These are phyloP conservation scores for Rallus limicola DNA, from an alignment of 2,113 vertebrate species.

Conservation along the genomic window DNA sequence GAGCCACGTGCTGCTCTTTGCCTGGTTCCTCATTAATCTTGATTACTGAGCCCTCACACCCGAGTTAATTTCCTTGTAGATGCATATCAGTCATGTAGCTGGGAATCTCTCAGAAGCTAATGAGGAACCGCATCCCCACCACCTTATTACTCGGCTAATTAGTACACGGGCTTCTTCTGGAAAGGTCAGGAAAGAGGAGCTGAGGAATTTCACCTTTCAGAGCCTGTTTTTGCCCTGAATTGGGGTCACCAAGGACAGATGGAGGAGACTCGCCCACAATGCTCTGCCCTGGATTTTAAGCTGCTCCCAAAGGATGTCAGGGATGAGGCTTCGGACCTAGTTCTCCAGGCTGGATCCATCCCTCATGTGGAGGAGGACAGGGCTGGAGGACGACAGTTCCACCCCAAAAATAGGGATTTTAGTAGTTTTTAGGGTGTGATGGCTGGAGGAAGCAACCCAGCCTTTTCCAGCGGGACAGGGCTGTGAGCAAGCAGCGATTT, in stretches of 20 bases:
- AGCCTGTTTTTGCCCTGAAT: not conserved
- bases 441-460: not conserved
- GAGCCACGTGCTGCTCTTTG: not conserved
- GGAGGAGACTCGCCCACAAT: not conserved
- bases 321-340: not conserved
- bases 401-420: not conserved
- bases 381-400: not conserved
- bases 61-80: constrained; percentile 67
- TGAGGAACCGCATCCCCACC: constrained; percentile 53
- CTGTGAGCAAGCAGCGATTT: not conserved
- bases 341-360: not conserved
- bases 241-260: not conserved
- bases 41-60: constrained; percentile 44
- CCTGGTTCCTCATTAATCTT: constrained; percentile 53
- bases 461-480: not conserved
- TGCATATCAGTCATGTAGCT: constrained; percentile 55
- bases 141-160: constrained; percentile 64
- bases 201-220: not conserved
- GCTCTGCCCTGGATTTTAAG: not conserved
- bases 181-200: constrained; percentile 17
- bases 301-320: not conserved
- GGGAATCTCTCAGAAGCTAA: constrained; percentile 53
- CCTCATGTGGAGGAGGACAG: not conserved
- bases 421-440: not conserved
- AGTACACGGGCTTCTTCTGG: constrained; percentile 18